Evolutionary conservation across 2,113 vertebrate genomes (phyloP), one percentile per base, ranked within the genome.

Genomic region (Pterocles burchelli): DNA sequence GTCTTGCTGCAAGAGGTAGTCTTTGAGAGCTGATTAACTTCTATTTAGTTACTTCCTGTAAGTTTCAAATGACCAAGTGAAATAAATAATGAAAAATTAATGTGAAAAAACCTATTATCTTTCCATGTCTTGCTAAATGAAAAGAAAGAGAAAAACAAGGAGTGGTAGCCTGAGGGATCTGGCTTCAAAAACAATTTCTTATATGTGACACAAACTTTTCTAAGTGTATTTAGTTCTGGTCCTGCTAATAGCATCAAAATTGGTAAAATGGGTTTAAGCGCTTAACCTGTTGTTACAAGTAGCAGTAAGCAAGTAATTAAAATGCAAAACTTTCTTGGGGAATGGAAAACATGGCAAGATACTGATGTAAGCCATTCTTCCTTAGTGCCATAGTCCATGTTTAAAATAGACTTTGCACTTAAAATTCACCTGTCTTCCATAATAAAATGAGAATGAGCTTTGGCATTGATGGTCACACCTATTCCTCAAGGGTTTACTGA

Each of bases 341-440:
- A 73, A 90, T 82, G 74, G 85, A 91, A 79, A 93, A 43, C 33
- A 38, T 31, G 86, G 52, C 59, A 57, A 73, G 65, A 38, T 43
- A 70, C 22, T 45, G 20, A 73, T 66, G 55, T 80, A 70, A 88
- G 54, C 66, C 9, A 10, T 96, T 95, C 41, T 57, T 89, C 13
- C 2, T 17, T 58, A 66, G 33, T 68, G 25, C 28, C 67, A 58
- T 57, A 49, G 29, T 57, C 71, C 2, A 1, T 61, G 54, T 83
- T 85, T 83, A 80, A 82, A 94, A 62, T 52, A 66, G 65, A 94
- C 85, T 72, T 88, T 96, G 33, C 29, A 17, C 36, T 85, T 79
- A 41, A 66, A 82, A 51, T 61, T 43, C 34, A 33, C 83, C 13
- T 49, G 4, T 79, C 29, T 52, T 81, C 36, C 67, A 36, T 65